Conservation (phyloP, 1,140 invertebrate species). For the Papilio polyxenes region DNA sequence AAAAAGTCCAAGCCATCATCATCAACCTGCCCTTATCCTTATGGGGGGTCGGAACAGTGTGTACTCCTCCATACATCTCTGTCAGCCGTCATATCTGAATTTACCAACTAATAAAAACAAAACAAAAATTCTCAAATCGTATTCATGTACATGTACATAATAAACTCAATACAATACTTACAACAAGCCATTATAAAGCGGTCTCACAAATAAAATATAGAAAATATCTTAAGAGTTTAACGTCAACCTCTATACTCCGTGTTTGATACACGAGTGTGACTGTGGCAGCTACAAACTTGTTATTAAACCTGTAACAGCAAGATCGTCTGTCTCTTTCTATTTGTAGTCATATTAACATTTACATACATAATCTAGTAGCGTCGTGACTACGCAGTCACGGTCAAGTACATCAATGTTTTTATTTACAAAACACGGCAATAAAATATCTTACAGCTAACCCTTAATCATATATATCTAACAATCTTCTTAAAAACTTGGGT, state of each 20-base stretch:
- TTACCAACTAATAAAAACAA: neutral
- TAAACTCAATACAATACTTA: conserved; percentile 42
- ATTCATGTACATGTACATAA: neutral
- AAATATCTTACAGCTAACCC: neutral
- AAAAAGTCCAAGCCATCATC: neutral
- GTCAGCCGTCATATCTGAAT: too few relatives aligned
- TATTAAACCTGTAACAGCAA: neutral
- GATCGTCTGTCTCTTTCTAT: conserved; percentile 26
- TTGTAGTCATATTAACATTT: neutral
- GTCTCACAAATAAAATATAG: conserved; percentile 28
- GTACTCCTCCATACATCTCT: too few relatives aligned
- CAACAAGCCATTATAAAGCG: conserved; percentile 50
- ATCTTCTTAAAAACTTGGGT: too few relatives aligned
- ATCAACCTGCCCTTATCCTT: too few relatives aligned
- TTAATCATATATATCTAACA: too few relatives aligned
- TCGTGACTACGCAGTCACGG: neutral
- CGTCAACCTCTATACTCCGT: conserved; percentile 10
- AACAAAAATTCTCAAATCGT: neutral
- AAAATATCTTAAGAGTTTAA: neutral
- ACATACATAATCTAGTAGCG: neutral
- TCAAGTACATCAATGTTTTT: neutral
- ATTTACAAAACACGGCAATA: neutral
- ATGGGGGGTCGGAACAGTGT: too few relatives aligned
- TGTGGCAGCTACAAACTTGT: neutral
- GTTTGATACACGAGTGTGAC: conserved; percentile 17